Conservation (phyloP, 2,113 vertebrate genomes). For the Ciconia stormi region DNA sequence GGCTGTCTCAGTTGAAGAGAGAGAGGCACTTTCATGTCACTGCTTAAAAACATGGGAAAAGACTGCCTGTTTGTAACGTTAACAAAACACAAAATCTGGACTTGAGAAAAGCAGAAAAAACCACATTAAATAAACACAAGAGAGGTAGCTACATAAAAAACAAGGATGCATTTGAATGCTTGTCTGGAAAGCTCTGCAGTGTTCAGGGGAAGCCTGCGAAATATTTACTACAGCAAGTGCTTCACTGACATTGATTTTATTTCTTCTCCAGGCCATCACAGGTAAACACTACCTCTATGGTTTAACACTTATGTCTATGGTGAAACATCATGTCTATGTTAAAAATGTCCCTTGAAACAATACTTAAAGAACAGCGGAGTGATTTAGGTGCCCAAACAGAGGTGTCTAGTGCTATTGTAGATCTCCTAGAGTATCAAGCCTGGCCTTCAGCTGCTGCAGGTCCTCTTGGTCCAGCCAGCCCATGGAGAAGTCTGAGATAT, state of each 20-base stretch:
- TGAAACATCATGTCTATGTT: background rate
- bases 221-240: background rate
- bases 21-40: background rate
- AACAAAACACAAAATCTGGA: background rate
- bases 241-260: background rate
- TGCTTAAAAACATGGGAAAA: conserved; percentile 5
- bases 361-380: background rate
- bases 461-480: background rate
- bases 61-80: background rate
- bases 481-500: background rate
- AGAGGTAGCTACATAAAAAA: background rate
- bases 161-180: background rate
- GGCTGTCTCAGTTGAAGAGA: background rate
- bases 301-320: background rate
- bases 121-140: background rate
- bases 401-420: background rate
- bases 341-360: background rate
- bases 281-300: background rate
- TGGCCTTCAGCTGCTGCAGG: background rate
- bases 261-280: background rate
- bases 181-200: background rate
- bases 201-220: background rate
- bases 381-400: background rate
- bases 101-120: background rate
- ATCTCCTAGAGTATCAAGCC: background rate